phyloP scores from a whole-genome alignment of 2,888 invertebrate species.

The Sussaba pulchella region DNA sequence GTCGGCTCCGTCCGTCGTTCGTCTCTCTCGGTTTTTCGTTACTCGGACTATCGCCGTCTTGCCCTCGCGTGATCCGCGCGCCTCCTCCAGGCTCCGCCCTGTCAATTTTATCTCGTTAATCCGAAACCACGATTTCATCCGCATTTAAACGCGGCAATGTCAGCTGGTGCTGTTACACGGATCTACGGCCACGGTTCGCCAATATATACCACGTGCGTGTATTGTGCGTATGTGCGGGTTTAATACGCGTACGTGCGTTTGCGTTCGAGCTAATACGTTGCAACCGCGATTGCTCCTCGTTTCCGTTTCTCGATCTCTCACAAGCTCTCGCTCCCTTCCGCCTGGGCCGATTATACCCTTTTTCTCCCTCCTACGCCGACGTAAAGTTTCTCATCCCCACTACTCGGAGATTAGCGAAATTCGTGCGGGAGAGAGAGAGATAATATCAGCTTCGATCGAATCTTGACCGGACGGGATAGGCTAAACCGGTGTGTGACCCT shows the following conservation, averaged over 20 bases:
- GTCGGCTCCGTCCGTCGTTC: too few relatives aligned
- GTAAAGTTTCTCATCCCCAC: conserved; percentile 3
- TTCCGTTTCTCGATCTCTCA: not conserved
- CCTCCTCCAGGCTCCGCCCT: conserved; percentile 74
- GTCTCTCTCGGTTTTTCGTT: conserved; percentile 11
- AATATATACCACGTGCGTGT: conserved; percentile 23
- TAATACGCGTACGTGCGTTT: conserved; percentile 1
- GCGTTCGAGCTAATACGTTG: too few relatives aligned
- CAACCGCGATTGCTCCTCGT: not conserved
- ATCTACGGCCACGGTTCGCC: conserved; percentile 44
- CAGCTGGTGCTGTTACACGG: conserved; percentile 65
- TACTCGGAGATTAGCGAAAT: not conserved
- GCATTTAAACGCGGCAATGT: conserved; percentile 73
- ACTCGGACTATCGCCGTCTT: conserved; percentile 54
- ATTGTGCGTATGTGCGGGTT: not conserved
- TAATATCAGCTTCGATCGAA: conserved; percentile 1
- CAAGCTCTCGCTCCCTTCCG: not conserved
- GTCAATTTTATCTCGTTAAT: conserved; percentile 74
- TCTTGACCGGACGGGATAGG: not conserved
- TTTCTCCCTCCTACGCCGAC: not conserved
- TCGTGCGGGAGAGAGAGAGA: conserved; percentile 1
- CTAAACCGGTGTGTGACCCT: not conserved
- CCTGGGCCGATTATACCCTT: too few relatives aligned
- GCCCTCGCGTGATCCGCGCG: conserved; percentile 41
- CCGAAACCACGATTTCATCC: conserved; percentile 73